Percentiles rank a stretch among this genome's conserved stretches.
These are phyloP conservation scores for Autographa pulchrina DNA, from an alignment of 2,888 invertebrate species.

Conservation along the genomic window DNA sequence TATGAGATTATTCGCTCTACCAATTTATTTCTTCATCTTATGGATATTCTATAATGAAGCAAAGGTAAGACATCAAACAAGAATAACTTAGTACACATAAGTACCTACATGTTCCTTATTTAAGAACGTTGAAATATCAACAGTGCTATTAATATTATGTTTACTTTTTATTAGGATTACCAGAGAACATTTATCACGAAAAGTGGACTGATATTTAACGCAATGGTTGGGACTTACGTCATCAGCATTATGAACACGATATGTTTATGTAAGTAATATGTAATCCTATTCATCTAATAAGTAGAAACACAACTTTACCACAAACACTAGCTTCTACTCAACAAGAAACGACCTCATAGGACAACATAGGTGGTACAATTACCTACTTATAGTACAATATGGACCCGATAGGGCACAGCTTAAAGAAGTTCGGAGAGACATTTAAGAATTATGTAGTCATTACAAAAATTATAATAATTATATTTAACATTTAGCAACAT, in stretches of 20 bases:
- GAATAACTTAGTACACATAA: background rate
- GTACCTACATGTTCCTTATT: background rate
- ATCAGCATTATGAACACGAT: slow-evolving; percentile 92
- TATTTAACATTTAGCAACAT: no score
- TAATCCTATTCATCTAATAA: no score
- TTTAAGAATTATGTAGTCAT: no score
- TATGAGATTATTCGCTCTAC: slow-evolving; percentile 92
- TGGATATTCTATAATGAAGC: slow-evolving; percentile 94
- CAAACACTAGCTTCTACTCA: no score
- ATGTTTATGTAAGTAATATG: slow-evolving; percentile 90
- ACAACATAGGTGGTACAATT: no score
- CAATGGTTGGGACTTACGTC: slow-evolving; percentile 91
- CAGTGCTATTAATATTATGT: background rate
- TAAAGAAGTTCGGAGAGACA: no score
- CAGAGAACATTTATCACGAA: slow-evolving; percentile 92
- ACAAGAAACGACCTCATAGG: no score
- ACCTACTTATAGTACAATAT: no score
- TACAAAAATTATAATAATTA: no score
- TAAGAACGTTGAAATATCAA: background rate
- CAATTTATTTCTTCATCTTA: slow-evolving; percentile 93
- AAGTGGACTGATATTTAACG: slow-evolving; percentile 92
- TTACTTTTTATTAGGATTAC: slow-evolving; percentile 83
- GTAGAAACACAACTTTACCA: no score
- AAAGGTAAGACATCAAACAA: slow-evolving; percentile 76
- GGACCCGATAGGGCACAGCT: no score